Evolutionary conservation across 2,888 invertebrate genomes (phyloP).

Genomic region (Acleris literana): DNA sequence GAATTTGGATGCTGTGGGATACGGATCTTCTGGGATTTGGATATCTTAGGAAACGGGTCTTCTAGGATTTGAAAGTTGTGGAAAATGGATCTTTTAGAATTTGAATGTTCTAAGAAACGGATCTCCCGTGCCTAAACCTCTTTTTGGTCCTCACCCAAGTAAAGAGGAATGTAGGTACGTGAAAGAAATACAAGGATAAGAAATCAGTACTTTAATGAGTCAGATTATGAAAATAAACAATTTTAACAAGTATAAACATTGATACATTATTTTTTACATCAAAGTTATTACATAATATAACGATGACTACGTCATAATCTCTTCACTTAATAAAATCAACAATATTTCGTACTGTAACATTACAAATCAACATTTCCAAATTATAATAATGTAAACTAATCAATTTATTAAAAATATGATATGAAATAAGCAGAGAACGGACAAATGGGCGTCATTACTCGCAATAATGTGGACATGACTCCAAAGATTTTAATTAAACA

Average conservation of each 20-base stretch:
- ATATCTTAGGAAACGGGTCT: too few species aligned
- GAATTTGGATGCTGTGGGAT: too few species aligned
- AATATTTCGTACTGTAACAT: constrained; percentile 31
- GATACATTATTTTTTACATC: constrained; percentile 48
- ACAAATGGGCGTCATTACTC: too few species aligned
- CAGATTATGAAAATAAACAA: constrained; percentile 44
- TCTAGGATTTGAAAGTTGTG: too few species aligned
- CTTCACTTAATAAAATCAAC: constrained; percentile 34
- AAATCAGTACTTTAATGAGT: constrained; percentile 23
- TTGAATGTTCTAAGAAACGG: too few species aligned
- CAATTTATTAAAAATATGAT: constrained; percentile 5
- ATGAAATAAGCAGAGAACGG: too few species aligned
- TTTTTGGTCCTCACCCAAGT: too few species aligned
- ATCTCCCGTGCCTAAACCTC: too few species aligned
- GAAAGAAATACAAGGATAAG: constrained; percentile 28
- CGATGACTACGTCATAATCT: constrained; percentile 35
- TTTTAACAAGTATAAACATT: constrained; percentile 43
- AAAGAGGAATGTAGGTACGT: background rate
- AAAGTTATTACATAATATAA: constrained; percentile 43
- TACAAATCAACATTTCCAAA: constrained; percentile 21
- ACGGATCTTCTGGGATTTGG: too few species aligned
- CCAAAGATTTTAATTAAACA: too few species aligned
- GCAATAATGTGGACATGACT: too few species aligned
- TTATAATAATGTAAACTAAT: constrained; percentile 6
- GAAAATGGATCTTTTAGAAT: too few species aligned